Conservation (phyloP, 1,140 invertebrate species). For the Dufourea novaeangliae region DNA sequence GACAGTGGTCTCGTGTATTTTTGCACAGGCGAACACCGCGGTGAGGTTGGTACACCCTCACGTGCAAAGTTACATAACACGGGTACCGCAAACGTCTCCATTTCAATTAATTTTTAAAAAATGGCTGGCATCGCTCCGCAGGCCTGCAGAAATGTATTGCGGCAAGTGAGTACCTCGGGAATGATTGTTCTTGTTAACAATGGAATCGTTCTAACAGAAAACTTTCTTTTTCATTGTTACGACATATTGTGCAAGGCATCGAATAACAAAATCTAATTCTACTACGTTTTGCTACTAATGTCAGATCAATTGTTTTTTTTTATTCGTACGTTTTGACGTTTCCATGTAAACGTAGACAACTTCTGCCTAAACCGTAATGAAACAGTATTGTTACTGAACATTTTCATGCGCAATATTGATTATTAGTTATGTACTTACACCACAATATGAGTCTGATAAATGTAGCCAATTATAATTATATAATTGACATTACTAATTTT, state of each 20-base stretch:
- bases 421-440: not conserved
- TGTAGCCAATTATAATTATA: slow-evolving; percentile 8
- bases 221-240: not conserved
- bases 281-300: not conserved
- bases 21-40: no score
- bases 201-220: not conserved
- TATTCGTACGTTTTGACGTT: slow-evolving; percentile 2
- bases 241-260: slow-evolving; percentile 7
- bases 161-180: slow-evolving; percentile 65
- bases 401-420: not conserved
- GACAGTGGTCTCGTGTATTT: not conserved
- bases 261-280: slow-evolving; percentile 1
- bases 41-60: slow-evolving; percentile 31
- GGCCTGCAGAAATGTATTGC: slow-evolving; percentile 71
- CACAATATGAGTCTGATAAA: not conserved
- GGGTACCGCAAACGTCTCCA: slow-evolving; percentile 36
- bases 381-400: not conserved
- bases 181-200: not conserved
- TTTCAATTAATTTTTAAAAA: slow-evolving; percentile 37
- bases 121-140: slow-evolving; percentile 75
- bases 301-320: slow-evolving; percentile 22
- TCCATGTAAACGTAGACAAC: not conserved
- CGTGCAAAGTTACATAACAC: slow-evolving; percentile 53
- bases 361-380: not conserved
- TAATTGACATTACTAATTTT: slow-evolving; percentile 5